phyloP scores from a whole-genome alignment of 2,888 invertebrate species.

The Drosophila ustulata region DNA sequence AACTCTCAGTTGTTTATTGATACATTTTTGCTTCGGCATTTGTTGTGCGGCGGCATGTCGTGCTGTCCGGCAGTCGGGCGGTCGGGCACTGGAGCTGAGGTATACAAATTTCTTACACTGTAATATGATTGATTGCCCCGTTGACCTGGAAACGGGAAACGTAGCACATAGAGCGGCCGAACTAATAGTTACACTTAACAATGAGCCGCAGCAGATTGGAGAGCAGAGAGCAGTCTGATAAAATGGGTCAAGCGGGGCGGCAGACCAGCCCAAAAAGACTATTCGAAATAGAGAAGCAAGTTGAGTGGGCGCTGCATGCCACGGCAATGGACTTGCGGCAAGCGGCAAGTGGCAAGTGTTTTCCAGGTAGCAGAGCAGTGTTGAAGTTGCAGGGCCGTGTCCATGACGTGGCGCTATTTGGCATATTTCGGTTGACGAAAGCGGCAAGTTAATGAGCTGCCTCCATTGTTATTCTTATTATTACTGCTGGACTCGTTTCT shows the following conservation, averaged over 20 bases:
- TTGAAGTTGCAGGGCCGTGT: conserved; percentile 56
- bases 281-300: conserved; percentile 27
- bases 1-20: conserved; percentile 47
- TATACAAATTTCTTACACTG: conserved; percentile 78
- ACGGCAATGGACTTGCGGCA: conserved; percentile 45
- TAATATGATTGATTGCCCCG: conserved; percentile 82
- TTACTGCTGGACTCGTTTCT: conserved; percentile 56
- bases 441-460: conserved; percentile 80
- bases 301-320: conserved; percentile 75
- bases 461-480: conserved; percentile 75
- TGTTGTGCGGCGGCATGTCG: conserved; percentile 53
- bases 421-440: conserved; percentile 73
- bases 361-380: conserved; percentile 35
- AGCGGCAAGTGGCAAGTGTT: conserved; percentile 65
- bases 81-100: conserved; percentile 7
- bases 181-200: conserved; percentile 82
- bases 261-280: conserved; percentile 50
- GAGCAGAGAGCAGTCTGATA: conserved; percentile 44
- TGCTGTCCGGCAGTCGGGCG: conserved; percentile 21
- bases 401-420: conserved; percentile 75
- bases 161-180: conserved; percentile 58
- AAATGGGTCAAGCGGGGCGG: conserved; percentile 79
- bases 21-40: conserved; percentile 43
- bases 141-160: conserved; percentile 82
- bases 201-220: conserved; percentile 61